Percentiles rank a stretch among this genome's conserved stretches.
Conservation (phyloP, 2,888 invertebrate species). For the Nymphalis c-album region DNA sequence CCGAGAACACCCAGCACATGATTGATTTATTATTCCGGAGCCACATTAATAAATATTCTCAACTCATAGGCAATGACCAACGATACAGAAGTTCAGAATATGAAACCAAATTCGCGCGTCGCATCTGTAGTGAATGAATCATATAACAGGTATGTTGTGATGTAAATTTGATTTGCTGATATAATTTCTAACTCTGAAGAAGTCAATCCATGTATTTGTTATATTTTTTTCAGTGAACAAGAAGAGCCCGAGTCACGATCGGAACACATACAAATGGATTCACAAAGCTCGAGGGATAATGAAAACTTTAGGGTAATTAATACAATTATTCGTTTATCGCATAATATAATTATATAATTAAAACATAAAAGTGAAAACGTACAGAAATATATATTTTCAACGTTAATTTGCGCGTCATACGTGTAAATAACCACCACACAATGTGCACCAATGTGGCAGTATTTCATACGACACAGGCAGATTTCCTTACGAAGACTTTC, state of each 20-base stretch:
- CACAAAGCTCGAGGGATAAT: conserved; percentile 67
- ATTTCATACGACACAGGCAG: no score
- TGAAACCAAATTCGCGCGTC: conserved; percentile 61
- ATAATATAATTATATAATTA: background rate
- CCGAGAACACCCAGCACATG: no score
- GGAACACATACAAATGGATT: conserved; percentile 67
- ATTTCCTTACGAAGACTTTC: no score
- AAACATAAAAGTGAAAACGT: background rate
- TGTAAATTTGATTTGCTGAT: background rate
- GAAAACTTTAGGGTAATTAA: conserved; percentile 66
- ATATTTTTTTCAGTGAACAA: conserved; percentile 62
- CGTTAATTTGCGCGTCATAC: conserved; percentile 6
- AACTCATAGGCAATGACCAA: conserved; percentile 57
- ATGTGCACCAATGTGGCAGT: no score
- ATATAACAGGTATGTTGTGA: conserved; percentile 62
- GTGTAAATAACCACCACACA: no score
- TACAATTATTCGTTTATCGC: background rate
- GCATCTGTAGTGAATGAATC: conserved; percentile 70
- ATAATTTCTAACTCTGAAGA: background rate
- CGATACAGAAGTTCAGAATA: conserved; percentile 56
- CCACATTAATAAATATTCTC: background rate
- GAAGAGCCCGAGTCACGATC: conserved; percentile 72
- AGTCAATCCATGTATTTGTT: background rate
- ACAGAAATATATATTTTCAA: background rate
- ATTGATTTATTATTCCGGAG: background rate